Conservation (phyloP, 2,113 vertebrate genomes). For the Mobula hypostoma region DNA sequence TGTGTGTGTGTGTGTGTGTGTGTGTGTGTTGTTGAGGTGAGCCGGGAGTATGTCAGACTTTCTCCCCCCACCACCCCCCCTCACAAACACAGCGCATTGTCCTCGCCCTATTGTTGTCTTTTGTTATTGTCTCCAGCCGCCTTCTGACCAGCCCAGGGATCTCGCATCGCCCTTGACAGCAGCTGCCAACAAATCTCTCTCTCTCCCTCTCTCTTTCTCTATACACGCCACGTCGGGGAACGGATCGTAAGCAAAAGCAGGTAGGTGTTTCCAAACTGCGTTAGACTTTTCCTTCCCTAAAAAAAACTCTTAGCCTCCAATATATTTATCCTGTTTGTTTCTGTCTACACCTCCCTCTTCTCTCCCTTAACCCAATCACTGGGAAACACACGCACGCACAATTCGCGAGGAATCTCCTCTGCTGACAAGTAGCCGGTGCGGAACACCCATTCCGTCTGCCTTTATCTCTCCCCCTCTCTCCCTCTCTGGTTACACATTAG, state of each 20-base stretch:
- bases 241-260: not conserved
- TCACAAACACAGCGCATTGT: conserved; percentile 44
- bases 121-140: conserved; percentile 62
- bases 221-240: not conserved
- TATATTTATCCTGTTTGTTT: not conserved
- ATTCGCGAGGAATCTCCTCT: not conserved
- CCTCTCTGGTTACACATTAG: not conserved
- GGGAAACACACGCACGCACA: not conserved
- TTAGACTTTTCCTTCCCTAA: not conserved
- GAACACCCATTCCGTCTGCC: not conserved
- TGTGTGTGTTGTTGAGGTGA: not conserved
- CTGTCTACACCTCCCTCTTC: not conserved
- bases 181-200: conserved; percentile 44
- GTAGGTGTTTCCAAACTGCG: conserved; percentile 23
- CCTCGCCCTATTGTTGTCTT: conserved; percentile 56
- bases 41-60: not conserved
- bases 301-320: not conserved
- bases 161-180: conserved; percentile 68
- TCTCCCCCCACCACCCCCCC: not conserved
- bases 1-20: not conserved
- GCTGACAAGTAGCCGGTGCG: not conserved
- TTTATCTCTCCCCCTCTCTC: not conserved
- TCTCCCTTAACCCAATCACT: not conserved
- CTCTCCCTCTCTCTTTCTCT: not conserved
- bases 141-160: conserved; percentile 65